Percentiles rank a stretch among this genome's conserved stretches.
These are phyloP conservation scores for Gavialis gangeticus DNA, from an alignment of 2,113 vertebrate genomes.

Conservation along the genomic window DNA sequence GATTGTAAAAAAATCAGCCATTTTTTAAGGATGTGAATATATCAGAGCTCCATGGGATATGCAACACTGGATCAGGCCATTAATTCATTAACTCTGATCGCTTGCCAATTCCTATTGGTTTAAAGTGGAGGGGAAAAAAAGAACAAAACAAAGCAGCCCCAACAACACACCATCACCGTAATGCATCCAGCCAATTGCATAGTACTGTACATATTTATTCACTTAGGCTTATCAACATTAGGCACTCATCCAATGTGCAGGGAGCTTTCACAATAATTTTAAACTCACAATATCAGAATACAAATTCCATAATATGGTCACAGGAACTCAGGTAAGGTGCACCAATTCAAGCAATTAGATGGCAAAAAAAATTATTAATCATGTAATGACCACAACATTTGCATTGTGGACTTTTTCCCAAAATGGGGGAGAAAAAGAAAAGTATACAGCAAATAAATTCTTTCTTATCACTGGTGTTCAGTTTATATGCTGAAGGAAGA, in stretches of 20 bases:
- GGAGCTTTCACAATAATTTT: neutral
- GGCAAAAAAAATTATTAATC: neutral
- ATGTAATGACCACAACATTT: neutral
- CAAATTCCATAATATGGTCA: slow-evolving; percentile 4
- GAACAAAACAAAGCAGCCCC: neutral
- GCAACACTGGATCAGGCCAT: neutral
- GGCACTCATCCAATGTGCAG: neutral
- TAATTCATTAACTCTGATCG: neutral
- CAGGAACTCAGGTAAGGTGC: slow-evolving; percentile 3
- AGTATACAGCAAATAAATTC: neutral
- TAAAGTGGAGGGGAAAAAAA: neutral
- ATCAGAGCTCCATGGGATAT: slow-evolving; percentile 1
- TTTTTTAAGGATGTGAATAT: slow-evolving; percentile 10
- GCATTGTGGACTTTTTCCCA: neutral
- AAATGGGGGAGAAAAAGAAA: neutral
- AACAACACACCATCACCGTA: neutral
- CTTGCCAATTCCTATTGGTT: neutral
- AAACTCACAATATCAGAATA: neutral
- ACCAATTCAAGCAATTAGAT: neutral
- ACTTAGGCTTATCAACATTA: neutral
- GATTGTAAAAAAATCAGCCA: neutral
- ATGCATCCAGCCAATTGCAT: neutral
- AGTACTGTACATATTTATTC: neutral
- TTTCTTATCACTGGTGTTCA: neutral
- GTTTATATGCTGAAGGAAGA: neutral